These are phyloP conservation scores for Trypoxylus dichotomus DNA, from an alignment of 1,140 invertebrate genomes.

Conservation along the genomic window DNA sequence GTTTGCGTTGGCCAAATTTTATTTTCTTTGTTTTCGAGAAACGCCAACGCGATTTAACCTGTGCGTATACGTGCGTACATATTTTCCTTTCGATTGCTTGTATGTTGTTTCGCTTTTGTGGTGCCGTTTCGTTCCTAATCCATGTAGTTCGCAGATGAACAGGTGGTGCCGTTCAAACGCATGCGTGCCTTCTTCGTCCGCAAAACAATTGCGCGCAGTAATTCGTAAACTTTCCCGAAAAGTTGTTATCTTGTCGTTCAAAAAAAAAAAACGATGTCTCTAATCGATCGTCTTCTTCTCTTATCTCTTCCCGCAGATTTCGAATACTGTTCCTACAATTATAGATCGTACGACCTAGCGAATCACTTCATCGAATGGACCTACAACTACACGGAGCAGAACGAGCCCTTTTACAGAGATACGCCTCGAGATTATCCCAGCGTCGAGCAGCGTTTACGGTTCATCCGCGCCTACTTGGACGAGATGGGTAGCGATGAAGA, in stretches of 20 bases:
- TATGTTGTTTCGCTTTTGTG: not conserved
- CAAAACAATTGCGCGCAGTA: not conserved
- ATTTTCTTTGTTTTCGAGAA: no score
- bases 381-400: constrained; percentile 82
- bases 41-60: no score
- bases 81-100: not conserved
- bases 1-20: no score
- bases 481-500: constrained; percentile 55
- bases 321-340: constrained; percentile 94
- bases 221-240: not conserved
- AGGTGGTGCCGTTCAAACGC: not conserved
- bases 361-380: constrained; percentile 97
- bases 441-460: constrained; percentile 70
- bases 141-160: not conserved
- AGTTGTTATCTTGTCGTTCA: no score
- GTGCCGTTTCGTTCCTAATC: not conserved
- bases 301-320: constrained; percentile 67
- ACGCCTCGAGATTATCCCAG: constrained; percentile 70
- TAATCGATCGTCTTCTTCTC: constrained; percentile 49
- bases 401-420: constrained; percentile 79
- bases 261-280: not conserved
- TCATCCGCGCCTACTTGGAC: constrained; percentile 48
- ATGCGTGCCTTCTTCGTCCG: not conserved
- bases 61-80: no score
- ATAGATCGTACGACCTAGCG: constrained; percentile 91